Evolutionary conservation across 2,888 invertebrate genomes (phyloP), one percentile per base, ranked within the genome.

Genomic region (Pocota personata): DNA sequence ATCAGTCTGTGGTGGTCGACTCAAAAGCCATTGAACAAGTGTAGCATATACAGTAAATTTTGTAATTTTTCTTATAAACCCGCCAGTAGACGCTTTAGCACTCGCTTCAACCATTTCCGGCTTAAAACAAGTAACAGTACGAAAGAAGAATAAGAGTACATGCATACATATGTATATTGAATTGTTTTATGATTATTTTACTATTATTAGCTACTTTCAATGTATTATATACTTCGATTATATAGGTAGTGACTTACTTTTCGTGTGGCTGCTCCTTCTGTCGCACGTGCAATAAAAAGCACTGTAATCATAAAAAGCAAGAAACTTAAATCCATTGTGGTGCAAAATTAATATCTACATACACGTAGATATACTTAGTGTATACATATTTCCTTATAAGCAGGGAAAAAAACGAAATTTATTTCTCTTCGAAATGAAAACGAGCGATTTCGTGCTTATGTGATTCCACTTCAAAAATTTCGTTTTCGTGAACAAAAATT

Each of bases 21-120:
- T 89, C 0, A 91, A 88, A 79, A 92, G 88, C 92, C 92, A 92
- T 88, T 91, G 91, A 4, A 92, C 88, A 72, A 91, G 88, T 8
- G 92, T 91, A 1, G 91, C 90, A 10, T 90, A 87, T 0, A 92
- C 89, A 1, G 92, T 91, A 52, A 92, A 91, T 58, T 91, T 91
- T 10, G 89, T 91, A 6, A 91, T 89, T 82, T 89, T 90, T 19
- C 92, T 89, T 84, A 88, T 87, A 14, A 91, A 90, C 8, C 58
- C 86, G 7, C 24, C 87, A 67, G 32, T 30, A 0, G 46, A 67
- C 1, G 60, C 19, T 4, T 57, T n/a, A 19, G 43, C 60, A 30
- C 40, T 32, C 8, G 14, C n/a, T 6, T 71, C 27, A 2, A 50
- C 43, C n/a, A 50, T 71, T 32, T 12, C 24, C 16, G 16, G 12